Evolutionary conservation across 2,888 invertebrate species (phyloP), one percentile per base, ranked within the genome.

Genomic region (Lasioglossum figueresi): DNA sequence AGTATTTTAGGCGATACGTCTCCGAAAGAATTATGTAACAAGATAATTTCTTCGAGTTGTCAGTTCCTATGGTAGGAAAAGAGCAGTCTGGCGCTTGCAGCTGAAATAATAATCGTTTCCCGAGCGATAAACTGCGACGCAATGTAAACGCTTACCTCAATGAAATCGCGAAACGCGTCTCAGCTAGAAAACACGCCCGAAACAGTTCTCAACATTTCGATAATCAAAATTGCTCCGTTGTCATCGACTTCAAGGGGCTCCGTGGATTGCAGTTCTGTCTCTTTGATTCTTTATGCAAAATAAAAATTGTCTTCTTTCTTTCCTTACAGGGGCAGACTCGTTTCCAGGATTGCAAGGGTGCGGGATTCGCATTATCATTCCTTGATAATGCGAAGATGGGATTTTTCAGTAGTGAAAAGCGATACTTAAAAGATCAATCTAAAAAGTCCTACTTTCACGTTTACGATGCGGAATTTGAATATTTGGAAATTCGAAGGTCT

Each of bases 31-130:
- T 14, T 70, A 70, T 40, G 63, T n/a, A 73, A 31, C n/a, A 66
- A 27, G 45, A 66, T 77, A 8, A 45, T 56, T 73, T 77, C 70
- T 23, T 66, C 75, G 52, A 76, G 70, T 76, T 80, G 71, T 78
- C 40, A 86, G 82, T 88, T 88, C 80, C 80, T 83, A 79, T 23
- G 56, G 16, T 56, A 72, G 71, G 31, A 23, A 76, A 79, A 8
- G 59, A 40, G n/a, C 23, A 40, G 68, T 23, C 37, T 4, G 14
- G 68, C 2, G 68, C 66, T 66, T 34, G 34, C 66, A 19, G 66
- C 34, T 10, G 34, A 23, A 71, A 45, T 19, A 72, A 75, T 43
- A 56, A 79, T 4, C 43, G 40, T 52, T n/a, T 37, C 40, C 66
- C 70, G 43, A 71, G 34, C 48, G 37, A 59, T 27, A 68, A 23